Evolutionary conservation across 2,888 invertebrate species (phyloP).

Genomic region (Loripinus fragilis): DNA sequence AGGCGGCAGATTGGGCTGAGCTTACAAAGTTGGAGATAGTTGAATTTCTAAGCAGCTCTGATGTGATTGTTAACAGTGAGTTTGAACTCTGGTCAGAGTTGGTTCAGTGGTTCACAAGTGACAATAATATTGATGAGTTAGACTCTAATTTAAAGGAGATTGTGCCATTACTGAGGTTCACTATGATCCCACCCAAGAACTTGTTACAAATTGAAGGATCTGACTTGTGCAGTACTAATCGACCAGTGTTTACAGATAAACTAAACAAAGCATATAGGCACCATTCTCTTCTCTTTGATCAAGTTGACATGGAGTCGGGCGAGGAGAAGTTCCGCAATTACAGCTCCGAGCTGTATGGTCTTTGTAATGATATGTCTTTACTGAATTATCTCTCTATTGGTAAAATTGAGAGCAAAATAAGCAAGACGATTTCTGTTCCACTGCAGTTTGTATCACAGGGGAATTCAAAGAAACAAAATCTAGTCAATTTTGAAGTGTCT

Average conservation of each 20-base stretch:
- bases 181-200: slow-evolving; percentile 74
- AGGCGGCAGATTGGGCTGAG: slow-evolving; percentile 75
- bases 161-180: slow-evolving; percentile 73
- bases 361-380: slow-evolving; percentile 68
- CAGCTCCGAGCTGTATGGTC: slow-evolving; percentile 61
- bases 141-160: slow-evolving; percentile 64
- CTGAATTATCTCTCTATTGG: slow-evolving; percentile 65
- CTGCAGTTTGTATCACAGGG: slow-evolving; percentile 58
- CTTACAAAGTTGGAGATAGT: slow-evolving; percentile 68
- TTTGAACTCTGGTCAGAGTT: slow-evolving; percentile 70
- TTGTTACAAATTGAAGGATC: slow-evolving; percentile 74
- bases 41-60: slow-evolving; percentile 75
- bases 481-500: slow-evolving; percentile 61
- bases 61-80: slow-evolving; percentile 74
- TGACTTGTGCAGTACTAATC: slow-evolving; percentile 57
- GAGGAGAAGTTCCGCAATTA: slow-evolving; percentile 73
- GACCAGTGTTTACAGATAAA: slow-evolving; percentile 64
- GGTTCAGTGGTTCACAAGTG: slow-evolving; percentile 70
- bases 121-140: slow-evolving; percentile 59
- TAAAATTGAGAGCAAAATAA: slow-evolving; percentile 74
- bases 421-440: slow-evolving; percentile 63
- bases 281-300: slow-evolving; percentile 75
- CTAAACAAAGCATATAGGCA: slow-evolving; percentile 72
- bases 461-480: slow-evolving; percentile 30
- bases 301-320: slow-evolving; percentile 38